Percentiles rank a stretch among this genome's conserved stretches.
These are phyloP conservation scores for Pollachius pollachius DNA, from an alignment of 2,113 vertebrate species.

Conservation along the genomic window DNA sequence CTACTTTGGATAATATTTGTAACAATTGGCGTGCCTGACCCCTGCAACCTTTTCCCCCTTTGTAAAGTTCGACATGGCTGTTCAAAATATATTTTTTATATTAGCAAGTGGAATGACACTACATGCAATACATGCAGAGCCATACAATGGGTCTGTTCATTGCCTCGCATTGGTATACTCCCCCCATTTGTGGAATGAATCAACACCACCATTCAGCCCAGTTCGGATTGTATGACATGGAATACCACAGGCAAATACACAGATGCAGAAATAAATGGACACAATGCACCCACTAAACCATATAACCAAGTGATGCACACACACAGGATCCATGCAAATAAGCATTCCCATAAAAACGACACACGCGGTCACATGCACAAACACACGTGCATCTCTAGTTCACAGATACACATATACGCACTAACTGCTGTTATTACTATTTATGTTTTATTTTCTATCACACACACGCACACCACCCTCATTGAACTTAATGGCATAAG, in stretches of 20 bases:
- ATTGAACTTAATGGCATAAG: too few relatives aligned
- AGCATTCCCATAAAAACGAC: neutral
- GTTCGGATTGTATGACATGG: conserved; percentile 17
- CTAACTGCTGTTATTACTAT: too few relatives aligned
- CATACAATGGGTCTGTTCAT: conserved; percentile 34
- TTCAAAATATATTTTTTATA: conserved; percentile 32
- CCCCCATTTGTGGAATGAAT: conserved; percentile 28
- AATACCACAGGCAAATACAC: neutral
- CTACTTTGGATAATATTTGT: too few relatives aligned
- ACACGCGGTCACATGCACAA: neutral
- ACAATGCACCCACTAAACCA: neutral
- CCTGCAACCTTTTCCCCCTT: too few relatives aligned
- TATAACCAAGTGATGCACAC: neutral
- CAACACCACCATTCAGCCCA: conserved; percentile 23
- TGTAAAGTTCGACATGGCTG: conserved; percentile 8
- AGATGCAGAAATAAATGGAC: neutral
- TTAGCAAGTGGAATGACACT: conserved; percentile 7
- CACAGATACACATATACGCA: too few relatives aligned
- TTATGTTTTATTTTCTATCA: too few relatives aligned
- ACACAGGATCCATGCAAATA: neutral
- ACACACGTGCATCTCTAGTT: too few relatives aligned
- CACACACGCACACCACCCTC: too few relatives aligned
- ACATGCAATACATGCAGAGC: conserved; percentile 25
- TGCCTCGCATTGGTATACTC: neutral
- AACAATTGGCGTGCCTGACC: too few relatives aligned